phyloP scores from a whole-genome alignment of 2,888 invertebrate species.

The Tachystola acroxantha region DNA sequence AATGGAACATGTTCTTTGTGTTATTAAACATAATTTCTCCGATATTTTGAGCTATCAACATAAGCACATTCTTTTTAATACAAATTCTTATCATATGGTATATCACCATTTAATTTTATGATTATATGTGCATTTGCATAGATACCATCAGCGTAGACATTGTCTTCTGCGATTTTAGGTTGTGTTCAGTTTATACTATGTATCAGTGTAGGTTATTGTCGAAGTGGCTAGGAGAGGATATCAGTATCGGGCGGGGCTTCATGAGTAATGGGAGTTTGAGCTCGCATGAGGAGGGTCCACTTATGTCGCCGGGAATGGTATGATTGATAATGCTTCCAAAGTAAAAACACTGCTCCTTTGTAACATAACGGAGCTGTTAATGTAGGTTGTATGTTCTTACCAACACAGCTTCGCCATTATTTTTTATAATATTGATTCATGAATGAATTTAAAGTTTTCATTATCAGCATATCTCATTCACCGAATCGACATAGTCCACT shows the following conservation, averaged over 20 bases:
- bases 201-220: slow-evolving; percentile 33
- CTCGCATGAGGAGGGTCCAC: slow-evolving; percentile 74
- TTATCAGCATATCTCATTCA: too few species aligned
- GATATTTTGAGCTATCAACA: background rate
- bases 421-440: background rate
- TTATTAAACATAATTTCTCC: too few species aligned
- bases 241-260: slow-evolving; percentile 65
- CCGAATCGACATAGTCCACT: too few species aligned
- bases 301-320: slow-evolving; percentile 70
- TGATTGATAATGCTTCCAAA: slow-evolving; percentile 69
- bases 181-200: background rate
- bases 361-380: slow-evolving; percentile 22
- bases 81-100: background rate
- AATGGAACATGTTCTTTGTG: background rate
- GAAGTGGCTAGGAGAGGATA: slow-evolving; percentile 50
- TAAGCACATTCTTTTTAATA: background rate
- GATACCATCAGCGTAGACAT: slow-evolving; percentile 8
- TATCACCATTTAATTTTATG: slow-evolving; percentile 7
- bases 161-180: slow-evolving; percentile 2
- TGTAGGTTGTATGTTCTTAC: background rate
- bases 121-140: slow-evolving; percentile 9
- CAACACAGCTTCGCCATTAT: background rate
- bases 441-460: too few species aligned
- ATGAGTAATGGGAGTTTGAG: slow-evolving; percentile 73
- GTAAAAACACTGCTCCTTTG: slow-evolving; percentile 64